Conservation (phyloP, 2,797 vertebrate genomes). For the Triplophysa bombifrons region DNA sequence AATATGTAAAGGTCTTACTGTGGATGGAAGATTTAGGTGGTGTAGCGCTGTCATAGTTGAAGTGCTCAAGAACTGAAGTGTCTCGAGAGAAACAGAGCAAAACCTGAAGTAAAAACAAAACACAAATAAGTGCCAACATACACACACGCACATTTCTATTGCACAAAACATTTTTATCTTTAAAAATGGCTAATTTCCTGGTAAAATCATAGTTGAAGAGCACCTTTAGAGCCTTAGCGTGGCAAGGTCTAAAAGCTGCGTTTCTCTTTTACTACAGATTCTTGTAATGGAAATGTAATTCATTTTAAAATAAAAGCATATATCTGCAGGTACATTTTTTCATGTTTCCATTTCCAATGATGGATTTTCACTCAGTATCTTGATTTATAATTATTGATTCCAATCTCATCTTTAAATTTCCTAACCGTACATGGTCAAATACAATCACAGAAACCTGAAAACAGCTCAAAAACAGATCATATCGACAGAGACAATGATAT, state of each 20-base stretch:
- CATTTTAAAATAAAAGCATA: not conserved
- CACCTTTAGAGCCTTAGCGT: constrained; percentile 7
- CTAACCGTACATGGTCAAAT: not conserved
- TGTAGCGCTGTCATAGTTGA: constrained; percentile 92
- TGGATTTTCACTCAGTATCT: not conserved
- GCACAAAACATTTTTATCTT: constrained; percentile 6
- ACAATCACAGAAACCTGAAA: not conserved
- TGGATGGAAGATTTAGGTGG: constrained; percentile 91
- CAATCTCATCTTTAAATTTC: no score
- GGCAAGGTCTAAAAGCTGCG: not conserved
- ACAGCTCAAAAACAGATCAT: not conserved
- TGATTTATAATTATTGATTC: not conserved
- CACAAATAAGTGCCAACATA: constrained; percentile 29
- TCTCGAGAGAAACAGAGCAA: constrained; percentile 96
- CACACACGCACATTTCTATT: constrained; percentile 26
- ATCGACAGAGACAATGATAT: not conserved
- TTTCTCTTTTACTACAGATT: constrained; percentile 18
- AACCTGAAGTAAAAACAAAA: constrained; percentile 76
- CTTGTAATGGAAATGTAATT: constrained; percentile 11
- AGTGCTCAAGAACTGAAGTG: constrained; percentile 91
- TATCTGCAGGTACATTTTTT: not conserved
- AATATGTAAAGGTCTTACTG: constrained; percentile 76
- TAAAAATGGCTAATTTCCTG: constrained; percentile 26
- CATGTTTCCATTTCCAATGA: not conserved
- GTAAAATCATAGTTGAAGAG: constrained; percentile 31